These are phyloP conservation scores for Rhagoletis zephyria DNA, from an alignment of 1,140 invertebrate genomes.

Conservation along the genomic window DNA sequence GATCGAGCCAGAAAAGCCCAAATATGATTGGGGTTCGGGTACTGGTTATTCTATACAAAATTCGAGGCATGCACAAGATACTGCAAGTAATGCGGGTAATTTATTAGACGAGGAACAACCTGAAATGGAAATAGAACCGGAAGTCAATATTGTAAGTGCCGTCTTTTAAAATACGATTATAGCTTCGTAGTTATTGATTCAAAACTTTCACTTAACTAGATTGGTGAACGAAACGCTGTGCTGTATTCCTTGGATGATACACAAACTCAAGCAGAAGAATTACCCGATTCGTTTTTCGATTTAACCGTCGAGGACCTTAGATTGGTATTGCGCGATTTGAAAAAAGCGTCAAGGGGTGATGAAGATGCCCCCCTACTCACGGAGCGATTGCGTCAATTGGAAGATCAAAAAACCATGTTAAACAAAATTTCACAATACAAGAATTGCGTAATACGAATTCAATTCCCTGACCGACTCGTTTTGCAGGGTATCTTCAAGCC, in stretches of 20 bases:
- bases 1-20: conserved; percentile 52
- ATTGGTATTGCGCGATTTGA: conserved; percentile 81
- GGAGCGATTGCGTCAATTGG: conserved; percentile 77
- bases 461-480: conserved; percentile 86
- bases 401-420: conserved; percentile 77
- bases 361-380: conserved; percentile 82
- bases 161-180: not conserved
- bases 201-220: conserved; percentile 67
- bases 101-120: conserved; percentile 55
- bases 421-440: conserved; percentile 80
- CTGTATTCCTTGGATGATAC: conserved; percentile 79
- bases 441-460: conserved; percentile 82
- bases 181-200: not conserved
- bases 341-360: conserved; percentile 77
- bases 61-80: conserved; percentile 36
- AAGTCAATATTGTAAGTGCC: conserved; percentile 61
- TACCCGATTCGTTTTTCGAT: conserved; percentile 89
- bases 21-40: conserved; percentile 68
- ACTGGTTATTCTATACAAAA: conserved; percentile 63
- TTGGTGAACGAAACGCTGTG: conserved; percentile 81
- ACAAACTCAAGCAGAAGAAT: conserved; percentile 77
- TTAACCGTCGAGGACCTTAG: conserved; percentile 85
- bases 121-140: conserved; percentile 55
- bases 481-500: conserved; percentile 86
- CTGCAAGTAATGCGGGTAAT: conserved; percentile 43